Conservation (phyloP, 2,113 vertebrate genomes). For the Bubo bubo region DNA sequence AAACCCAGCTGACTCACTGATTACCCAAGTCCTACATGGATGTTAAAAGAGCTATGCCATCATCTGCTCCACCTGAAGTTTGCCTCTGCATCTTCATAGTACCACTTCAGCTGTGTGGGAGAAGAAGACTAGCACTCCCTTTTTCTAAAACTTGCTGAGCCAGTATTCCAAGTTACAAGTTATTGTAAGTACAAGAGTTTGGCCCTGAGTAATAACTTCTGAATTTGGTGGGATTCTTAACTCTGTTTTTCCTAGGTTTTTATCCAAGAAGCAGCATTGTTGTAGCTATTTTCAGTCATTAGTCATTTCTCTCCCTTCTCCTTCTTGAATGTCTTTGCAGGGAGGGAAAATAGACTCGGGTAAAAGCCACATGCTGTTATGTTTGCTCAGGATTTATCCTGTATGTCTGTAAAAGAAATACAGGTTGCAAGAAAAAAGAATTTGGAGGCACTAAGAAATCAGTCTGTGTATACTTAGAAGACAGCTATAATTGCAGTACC, state of each 20-base stretch:
- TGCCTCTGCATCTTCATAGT: neutral
- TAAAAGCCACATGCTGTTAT: neutral
- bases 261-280: neutral
- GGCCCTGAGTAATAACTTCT: neutral
- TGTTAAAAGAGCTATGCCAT: neutral
- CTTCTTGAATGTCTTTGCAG: neutral
- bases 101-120: neutral
- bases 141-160: neutral
- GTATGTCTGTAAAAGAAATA: neutral
- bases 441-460: neutral
- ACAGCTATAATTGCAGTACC: neutral
- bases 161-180: neutral
- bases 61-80: neutral
- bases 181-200: neutral
- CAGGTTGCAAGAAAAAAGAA: neutral
- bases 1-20: neutral
- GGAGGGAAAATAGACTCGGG: neutral
- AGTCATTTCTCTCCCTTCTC: neutral
- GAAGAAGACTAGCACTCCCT: accelerated
- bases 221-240: neutral
- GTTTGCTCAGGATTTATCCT: neutral
- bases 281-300: neutral
- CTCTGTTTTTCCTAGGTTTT: neutral
- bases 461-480: neutral
- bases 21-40: neutral